Evolutionary conservation across 2,797 vertebrate species (phyloP).

Genomic region (Manis javanica): DNA sequence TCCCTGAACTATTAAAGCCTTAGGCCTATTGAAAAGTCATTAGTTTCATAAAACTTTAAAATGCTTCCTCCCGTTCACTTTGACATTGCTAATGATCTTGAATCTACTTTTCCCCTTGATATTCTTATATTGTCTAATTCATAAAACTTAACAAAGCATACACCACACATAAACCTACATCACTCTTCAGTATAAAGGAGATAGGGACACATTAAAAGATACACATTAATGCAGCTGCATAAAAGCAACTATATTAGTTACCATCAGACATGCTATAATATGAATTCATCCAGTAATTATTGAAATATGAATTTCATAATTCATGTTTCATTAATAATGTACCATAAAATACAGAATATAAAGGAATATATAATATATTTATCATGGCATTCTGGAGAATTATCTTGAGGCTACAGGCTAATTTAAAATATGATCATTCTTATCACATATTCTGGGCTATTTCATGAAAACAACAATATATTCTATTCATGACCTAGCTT

Average conservation of each 20-base stretch:
- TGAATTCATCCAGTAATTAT: conserved; percentile 62
- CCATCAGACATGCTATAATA: not conserved
- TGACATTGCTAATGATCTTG: conserved; percentile 67
- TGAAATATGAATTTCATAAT: conserved; percentile 64
- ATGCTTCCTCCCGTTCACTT: conserved; percentile 11
- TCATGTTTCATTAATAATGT: conserved; percentile 67
- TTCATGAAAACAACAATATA: conserved; percentile 53
- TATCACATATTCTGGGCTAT: conserved; percentile 35
- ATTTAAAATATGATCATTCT: conserved; percentile 69
- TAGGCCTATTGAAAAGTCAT: conserved; percentile 41
- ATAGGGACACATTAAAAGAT: conserved; percentile 40
- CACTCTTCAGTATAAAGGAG: not conserved
- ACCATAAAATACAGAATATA: conserved; percentile 43
- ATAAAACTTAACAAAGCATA: conserved; percentile 67
- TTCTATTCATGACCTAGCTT: conserved; percentile 57
- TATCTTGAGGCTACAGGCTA: conserved; percentile 65
- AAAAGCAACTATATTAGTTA: conserved; percentile 7
- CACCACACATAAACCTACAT: conserved; percentile 4
- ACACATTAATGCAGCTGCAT: not conserved
- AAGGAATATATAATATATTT: conserved; percentile 54
- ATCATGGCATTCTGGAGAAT: conserved; percentile 54
- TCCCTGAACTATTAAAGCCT: conserved; percentile 42
- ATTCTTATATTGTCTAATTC: conserved; percentile 56
- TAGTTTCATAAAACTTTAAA: conserved; percentile 69
- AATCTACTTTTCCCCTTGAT: conserved; percentile 48